Evolutionary conservation across 2,113 vertebrate species (phyloP).

Genomic region (Nettapus auritus): DNA sequence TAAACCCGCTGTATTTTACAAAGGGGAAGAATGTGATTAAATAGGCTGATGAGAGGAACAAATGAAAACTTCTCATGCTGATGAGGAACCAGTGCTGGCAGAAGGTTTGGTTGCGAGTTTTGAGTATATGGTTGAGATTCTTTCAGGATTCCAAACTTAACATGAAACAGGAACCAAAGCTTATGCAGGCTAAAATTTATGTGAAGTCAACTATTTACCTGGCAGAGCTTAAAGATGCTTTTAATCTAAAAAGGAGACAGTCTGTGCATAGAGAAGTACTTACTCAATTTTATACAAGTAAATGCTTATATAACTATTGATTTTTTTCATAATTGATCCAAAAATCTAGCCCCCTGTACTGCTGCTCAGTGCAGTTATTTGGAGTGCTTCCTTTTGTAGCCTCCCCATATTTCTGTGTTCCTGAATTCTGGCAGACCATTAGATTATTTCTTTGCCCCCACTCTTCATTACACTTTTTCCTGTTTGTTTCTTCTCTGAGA

Average conservation of each 20-base stretch:
- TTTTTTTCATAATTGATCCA: neutral
- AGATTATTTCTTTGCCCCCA: neutral
- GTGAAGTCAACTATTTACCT: neutral
- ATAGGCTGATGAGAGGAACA: neutral
- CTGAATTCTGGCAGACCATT: too few relatives aligned
- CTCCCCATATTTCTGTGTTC: neutral
- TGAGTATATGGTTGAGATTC: neutral
- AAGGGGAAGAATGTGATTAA: neutral
- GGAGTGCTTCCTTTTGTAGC: neutral
- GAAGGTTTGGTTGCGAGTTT: neutral
- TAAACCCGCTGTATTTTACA: neutral
- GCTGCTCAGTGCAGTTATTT: neutral
- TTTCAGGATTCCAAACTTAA: conserved; percentile 8
- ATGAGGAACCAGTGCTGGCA: neutral
- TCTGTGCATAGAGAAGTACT: neutral
- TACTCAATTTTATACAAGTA: neutral
- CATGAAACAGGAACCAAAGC: neutral
- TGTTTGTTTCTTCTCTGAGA: neutral
- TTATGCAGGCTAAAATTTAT: neutral
- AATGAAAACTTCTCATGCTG: neutral
- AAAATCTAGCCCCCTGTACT: neutral
- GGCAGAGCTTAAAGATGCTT: neutral
- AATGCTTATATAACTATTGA: neutral
- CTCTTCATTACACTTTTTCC: neutral
- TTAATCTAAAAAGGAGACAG: neutral